Evolutionary conservation across 2,113 vertebrate species (phyloP).

Genomic region (Macrotis lagotis): DNA sequence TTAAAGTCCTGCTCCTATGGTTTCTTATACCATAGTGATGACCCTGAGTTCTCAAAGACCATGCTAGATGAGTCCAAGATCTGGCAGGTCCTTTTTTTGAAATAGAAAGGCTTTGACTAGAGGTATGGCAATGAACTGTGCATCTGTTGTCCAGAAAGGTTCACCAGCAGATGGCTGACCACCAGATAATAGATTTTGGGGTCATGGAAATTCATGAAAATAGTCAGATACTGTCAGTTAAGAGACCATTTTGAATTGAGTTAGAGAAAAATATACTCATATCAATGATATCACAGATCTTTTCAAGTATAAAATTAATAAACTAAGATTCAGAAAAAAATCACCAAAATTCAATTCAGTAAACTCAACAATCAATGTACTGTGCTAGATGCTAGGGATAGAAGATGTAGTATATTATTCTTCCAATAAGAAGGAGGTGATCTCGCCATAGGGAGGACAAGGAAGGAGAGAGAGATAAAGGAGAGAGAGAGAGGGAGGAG

Average conservation of each 20-base stretch:
- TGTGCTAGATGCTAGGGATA: neutral
- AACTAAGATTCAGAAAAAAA: neutral
- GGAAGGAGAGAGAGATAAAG: no score
- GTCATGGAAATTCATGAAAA: neutral
- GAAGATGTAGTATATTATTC: neutral
- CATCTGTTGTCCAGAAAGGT: neutral
- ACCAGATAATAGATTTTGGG: neutral
- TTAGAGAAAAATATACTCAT: neutral
- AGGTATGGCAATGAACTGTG: neutral
- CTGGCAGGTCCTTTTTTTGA: neutral
- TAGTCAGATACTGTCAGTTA: neutral
- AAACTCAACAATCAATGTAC: neutral
- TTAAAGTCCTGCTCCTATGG: neutral
- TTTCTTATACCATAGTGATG: neutral
- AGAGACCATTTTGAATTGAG: neutral
- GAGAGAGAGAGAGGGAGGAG: neutral
- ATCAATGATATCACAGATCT: neutral
- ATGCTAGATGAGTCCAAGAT: neutral
- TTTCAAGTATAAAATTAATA: neutral
- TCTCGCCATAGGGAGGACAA: neutral
- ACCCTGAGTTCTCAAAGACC: neutral
- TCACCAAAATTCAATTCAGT: neutral
- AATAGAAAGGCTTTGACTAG: neutral
- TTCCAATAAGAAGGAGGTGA: neutral
- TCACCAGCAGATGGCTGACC: neutral